Base-by-base conservation (phyloP, 2,113 vertebrate species). In the Empidonax traillii region DNA sequence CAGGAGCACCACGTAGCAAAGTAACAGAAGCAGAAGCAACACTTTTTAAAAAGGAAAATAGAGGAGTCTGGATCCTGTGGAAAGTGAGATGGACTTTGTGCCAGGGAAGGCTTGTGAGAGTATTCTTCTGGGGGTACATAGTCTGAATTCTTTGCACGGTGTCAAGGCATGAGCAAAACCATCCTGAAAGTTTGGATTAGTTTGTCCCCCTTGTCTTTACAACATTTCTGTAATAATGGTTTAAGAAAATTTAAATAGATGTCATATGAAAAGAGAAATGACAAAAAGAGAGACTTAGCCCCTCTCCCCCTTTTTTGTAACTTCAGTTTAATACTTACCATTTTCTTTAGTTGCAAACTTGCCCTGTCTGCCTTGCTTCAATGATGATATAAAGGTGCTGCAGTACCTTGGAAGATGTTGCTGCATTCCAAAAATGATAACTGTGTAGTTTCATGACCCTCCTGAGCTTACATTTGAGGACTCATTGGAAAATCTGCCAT, bases 391-490 rank as follows among this genome's bases (percentile, higher is more conserved):
- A 94, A 95, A 95, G 87, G 78, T 91, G 65, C 91, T 95, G 86
- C 82, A 82, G 79, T 86, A 62, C 76, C 78, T 69, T 86, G 86
- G 95, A 97, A 96, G 89, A 89, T 76, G 86, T 18, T 91, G 78
- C 73, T 94, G 79, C 94, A 82, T 93, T 96, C 86, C 81, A 76
- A 13, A 95, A 97, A 96, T 43, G 68, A 85, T 78, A 93, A 73
- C 80, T 51, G 22, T 91, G 90, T 92, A 88, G 90, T 94, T 97
- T 96, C 94, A 94, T 93, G 95, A 94, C 92, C 96, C 96, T 96
- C 95, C 82, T 77, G 95, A 94, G 95, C 80, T 94, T 95, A 94
- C 61, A 73, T 82, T 96, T 92, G 96, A 96, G 94, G 90, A 91
- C 85, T 97, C 79, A 24, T 87, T 96, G 95, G 96, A 93, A 97